Evolutionary conservation across 2,888 invertebrate genomes (phyloP).

Genomic region (Watsonalla cultraria): DNA sequence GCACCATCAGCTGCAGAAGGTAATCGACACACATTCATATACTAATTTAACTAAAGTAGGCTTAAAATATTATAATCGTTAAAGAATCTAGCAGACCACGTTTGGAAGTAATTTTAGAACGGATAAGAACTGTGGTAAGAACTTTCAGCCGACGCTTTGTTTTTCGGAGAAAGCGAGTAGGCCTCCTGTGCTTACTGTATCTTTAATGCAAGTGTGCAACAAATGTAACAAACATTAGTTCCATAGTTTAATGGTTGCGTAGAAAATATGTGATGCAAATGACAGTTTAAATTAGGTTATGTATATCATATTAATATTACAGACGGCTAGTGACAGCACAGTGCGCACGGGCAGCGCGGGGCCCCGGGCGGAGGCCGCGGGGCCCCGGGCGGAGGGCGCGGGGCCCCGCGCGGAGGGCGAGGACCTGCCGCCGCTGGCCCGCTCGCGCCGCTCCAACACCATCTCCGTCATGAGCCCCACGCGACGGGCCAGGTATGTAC

Average conservation of each 20-base stretch:
- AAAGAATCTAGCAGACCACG: no score
- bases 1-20: slow-evolving; percentile 61
- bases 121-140: no score
- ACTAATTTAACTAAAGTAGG: no score
- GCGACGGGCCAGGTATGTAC: slow-evolving; percentile 49
- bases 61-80: no score
- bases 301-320: slow-evolving; percentile 3
- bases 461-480: slow-evolving; percentile 92
- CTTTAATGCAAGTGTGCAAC: no score
- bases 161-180: no score
- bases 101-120: no score
- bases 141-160: no score
- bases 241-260: background rate
- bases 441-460: slow-evolving; percentile 83
- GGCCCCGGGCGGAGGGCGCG: slow-evolving; percentile 15
- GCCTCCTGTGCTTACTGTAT: no score
- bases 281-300: background rate
- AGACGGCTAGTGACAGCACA: slow-evolving; percentile 65
- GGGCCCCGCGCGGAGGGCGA: slow-evolving; percentile 39
- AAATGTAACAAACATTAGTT: no score
- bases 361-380: slow-evolving; percentile 17
- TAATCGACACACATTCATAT: slow-evolving; percentile 10
- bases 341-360: slow-evolving; percentile 30
- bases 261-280: no score
- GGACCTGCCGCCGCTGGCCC: slow-evolving; percentile 77